These are phyloP conservation scores for Blastobasis adustella DNA, from an alignment of 2,888 invertebrate genomes.

Conservation along the genomic window DNA sequence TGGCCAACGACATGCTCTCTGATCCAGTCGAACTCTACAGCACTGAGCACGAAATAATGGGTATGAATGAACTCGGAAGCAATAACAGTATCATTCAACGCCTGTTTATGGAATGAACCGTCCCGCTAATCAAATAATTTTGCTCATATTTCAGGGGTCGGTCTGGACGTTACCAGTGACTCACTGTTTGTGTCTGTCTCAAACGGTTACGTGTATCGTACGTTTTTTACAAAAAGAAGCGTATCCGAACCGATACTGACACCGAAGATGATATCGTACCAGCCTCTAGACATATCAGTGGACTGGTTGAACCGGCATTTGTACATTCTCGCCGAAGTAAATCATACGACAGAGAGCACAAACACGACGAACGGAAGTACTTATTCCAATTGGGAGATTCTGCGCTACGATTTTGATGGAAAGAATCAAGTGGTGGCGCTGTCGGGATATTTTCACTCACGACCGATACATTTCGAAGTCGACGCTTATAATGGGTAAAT, in stretches of 20 bases:
- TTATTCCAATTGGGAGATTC: conserved; percentile 80
- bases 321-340: conserved; percentile 86
- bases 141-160: conserved; percentile 76
- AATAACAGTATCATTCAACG: no score
- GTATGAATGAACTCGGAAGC: conserved; percentile 22
- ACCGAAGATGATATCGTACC: conserved; percentile 75
- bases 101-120: no score
- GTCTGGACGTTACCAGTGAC: conserved; percentile 82
- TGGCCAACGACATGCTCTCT: conserved; percentile 78
- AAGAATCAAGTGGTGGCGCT: conserved; percentile 80
- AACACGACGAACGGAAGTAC: conserved; percentile 34
- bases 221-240: conserved; percentile 61
- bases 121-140: not conserved
- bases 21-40: conserved; percentile 79
- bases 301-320: conserved; percentile 93
- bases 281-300: conserved; percentile 82
- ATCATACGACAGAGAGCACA: conserved; percentile 51
- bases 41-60: conserved; percentile 65
- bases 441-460: conserved; percentile 77
- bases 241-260: conserved; percentile 67
- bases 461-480: conserved; percentile 88
- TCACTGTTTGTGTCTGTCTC: conserved; percentile 86
- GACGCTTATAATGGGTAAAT: conserved; percentile 92
- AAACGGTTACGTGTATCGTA: conserved; percentile 77
- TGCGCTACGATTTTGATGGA: conserved; percentile 84